Base-by-base conservation (phyloP, 2,113 vertebrate genomes). In the Notarius lentiginosus region DNA sequence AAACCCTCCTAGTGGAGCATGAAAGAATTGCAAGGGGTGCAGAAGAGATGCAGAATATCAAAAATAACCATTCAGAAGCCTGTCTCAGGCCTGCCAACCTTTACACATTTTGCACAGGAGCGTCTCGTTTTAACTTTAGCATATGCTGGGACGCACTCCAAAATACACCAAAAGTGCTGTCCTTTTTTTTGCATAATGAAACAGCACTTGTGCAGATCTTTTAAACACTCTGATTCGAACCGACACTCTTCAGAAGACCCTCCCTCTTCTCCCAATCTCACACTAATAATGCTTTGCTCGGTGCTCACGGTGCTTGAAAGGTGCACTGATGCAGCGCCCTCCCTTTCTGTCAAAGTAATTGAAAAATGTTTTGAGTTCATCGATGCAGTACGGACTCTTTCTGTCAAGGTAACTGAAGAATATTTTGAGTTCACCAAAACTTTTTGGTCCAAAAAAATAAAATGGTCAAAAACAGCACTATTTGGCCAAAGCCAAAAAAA, bases 301-400 rank as follows among this genome's bases (percentile, higher is more conserved):
- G 58, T 41, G 20, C 56, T 41, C 1, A 5, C 18, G 10, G 30
- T 41, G 79, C 58, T 82, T 63, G 79, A 63, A 61, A 82, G 58
- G 41, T 82, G 56, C 58, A 82, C 79, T 63, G 79, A 63, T 82
- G 9, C 55, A 20, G 79, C 2, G 27, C n/a, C 55, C n/a, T 20
- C 55, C 34, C 79, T 9, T 82, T 47, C 56, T 82, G 30, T 63
- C 56, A 15, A 30, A 27, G 53, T 58, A 58, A 82, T 41, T 82
- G 79, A 63, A 82, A 60, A 63, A 82, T 82, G 56, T 63, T 81
- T 82, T 47, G 56, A 61, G 79, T 81, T 81, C 51, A 58, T 58
- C 18, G 53, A 80, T 80, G 53, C 77, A 58, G 55, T 9, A 3
- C n/a, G 2, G 4, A 17, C 51, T 56, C n/a, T 79, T 79, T 79